Evolutionary conservation across 2,797 vertebrate genomes (phyloP), one percentile per base, ranked within the genome.

Genomic region (Dicrostonyx torquatus): DNA sequence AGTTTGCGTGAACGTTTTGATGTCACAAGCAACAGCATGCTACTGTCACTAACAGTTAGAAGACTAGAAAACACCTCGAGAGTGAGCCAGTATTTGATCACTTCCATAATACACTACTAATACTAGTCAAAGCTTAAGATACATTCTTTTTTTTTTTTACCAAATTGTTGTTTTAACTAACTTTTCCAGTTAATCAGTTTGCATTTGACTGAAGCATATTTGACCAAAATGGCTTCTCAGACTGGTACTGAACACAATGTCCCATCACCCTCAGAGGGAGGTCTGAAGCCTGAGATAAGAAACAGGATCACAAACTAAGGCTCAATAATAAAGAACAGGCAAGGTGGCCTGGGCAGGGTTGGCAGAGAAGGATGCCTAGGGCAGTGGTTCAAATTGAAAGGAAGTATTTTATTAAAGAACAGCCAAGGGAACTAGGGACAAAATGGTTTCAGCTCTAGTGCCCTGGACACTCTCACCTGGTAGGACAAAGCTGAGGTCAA

Each of bases 271-370:
- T 92, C 58, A 90, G 66, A 60, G 37, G 58, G 29, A 91, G 96
- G 90, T 90, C 48, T 80, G 66, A 96, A 95, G 60, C 58, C 50
- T 82, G 55, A 96, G 77, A 90, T 79, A 96, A 89, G 66, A 95
- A 91, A 92, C 29, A 88, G 45, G 78, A 66, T 76, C 60, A 84
- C 86, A n/a, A 50, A 55, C 60, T 72, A 86, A 91, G 48, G 10
- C 66, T 94, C 66, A 87, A 22, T 68, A 94, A 66, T 77, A 94
- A 97, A 91, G 78, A 94, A 45, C 8, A 93, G 22, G 84, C 80
- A 93, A 92, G 62, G 85, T 86, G 72, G 77, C 72, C 83, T 70
- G 31, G 43, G 75, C 58, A 83, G 87, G 53, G 72, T 6, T 66
- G n/a, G 94, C 90, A 96, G 37, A 75, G 53, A 94, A 94, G 87